These are phyloP conservation scores for Amblyjoppa fuscipennis DNA, from an alignment of 2,888 invertebrate genomes.

Conservation along the genomic window DNA sequence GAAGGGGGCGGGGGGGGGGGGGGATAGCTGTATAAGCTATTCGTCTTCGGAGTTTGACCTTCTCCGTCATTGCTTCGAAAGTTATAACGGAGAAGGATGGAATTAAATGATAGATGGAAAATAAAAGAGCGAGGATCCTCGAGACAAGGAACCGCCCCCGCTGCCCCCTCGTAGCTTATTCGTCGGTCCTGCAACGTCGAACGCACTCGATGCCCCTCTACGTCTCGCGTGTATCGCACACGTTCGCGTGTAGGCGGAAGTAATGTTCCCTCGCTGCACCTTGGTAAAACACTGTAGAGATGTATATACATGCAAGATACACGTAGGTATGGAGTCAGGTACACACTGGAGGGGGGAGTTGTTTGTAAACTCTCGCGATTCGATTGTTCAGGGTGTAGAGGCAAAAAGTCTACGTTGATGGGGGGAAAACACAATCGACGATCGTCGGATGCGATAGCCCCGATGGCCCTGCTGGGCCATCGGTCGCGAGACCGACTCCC, in stretches of 20 bases:
- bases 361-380: neutral
- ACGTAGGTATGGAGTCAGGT: neutral
- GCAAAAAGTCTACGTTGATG: conserved; percentile 64
- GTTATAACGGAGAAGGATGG: conserved; percentile 15
- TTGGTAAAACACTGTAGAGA: conserved; percentile 19
- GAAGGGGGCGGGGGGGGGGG: neutral
- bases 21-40: conserved; percentile 34
- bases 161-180: conserved; percentile 39
- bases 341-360: neutral
- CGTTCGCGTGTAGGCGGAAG: conserved; percentile 65
- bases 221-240: conserved; percentile 51
- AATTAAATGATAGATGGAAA: conserved; percentile 13
- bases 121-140: conserved; percentile 54
- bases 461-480: conserved; percentile 46
- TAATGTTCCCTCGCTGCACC: conserved; percentile 47
- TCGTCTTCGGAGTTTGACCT: conserved; percentile 53
- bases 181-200: conserved; percentile 49
- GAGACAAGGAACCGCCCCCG: conserved; percentile 49
- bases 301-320: neutral
- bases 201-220: conserved; percentile 18
- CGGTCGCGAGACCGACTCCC: conserved; percentile 25
- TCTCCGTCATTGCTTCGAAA: conserved; percentile 50
- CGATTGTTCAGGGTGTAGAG: conserved; percentile 11
- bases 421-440: conserved; percentile 68
- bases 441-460: conserved; percentile 68